Evolutionary conservation across 2,797 vertebrate species (phyloP).

Genomic region (Phrynocephalus guinanensis): DNA sequence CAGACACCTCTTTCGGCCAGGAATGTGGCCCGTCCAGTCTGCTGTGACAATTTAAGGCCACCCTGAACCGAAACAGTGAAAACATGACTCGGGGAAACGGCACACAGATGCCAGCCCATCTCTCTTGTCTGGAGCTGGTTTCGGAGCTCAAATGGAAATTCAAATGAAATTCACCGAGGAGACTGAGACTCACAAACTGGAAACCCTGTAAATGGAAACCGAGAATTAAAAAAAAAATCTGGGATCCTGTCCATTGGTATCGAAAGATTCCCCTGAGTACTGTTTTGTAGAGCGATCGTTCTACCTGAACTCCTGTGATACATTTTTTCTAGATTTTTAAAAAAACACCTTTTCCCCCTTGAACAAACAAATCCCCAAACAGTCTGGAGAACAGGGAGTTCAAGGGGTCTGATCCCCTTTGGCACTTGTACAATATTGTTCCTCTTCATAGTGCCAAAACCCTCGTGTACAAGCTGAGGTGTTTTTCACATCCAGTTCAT

Average conservation of each 20-base stretch:
- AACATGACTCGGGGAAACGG: no score
- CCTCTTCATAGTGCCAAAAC: no score
- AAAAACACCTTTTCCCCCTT: no score
- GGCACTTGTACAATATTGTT: not conserved
- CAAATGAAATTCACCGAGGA: no score
- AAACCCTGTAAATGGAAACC: no score
- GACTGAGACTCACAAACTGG: no score
- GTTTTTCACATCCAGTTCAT: not conserved
- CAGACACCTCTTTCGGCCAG: not conserved
- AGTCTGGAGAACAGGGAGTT: not conserved
- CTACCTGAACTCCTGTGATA: not conserved
- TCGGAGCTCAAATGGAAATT: not conserved
- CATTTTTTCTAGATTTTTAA: not conserved
- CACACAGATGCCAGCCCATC: no score
- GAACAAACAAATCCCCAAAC: not conserved
- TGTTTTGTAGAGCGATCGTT: no score
- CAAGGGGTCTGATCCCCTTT: not conserved
- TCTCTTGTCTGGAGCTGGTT: not conserved
- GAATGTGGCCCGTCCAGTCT: conserved; percentile 22
- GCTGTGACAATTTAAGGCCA: not conserved
- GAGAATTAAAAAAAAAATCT: no score
- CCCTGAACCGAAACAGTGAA: not conserved
- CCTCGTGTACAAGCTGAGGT: not conserved
- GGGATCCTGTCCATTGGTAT: no score
- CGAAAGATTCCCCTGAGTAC: no score